These are phyloP conservation scores for Cheilosia soror DNA, from an alignment of 2,888 invertebrate species.

Conservation along the genomic window DNA sequence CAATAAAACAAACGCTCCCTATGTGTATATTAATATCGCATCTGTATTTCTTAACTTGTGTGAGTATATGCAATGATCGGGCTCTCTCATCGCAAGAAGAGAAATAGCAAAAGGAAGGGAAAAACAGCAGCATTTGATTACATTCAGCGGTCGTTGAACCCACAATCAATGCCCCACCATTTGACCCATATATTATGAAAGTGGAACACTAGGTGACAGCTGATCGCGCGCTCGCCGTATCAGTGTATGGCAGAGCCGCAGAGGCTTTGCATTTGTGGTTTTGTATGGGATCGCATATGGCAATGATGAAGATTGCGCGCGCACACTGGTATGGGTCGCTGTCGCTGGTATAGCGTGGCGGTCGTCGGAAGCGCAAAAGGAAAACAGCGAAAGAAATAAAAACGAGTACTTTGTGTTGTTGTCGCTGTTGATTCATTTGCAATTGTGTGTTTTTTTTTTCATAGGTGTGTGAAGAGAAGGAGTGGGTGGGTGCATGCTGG, in stretches of 20 bases:
- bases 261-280: slow-evolving; percentile 66
- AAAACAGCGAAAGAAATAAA: slow-evolving; percentile 41
- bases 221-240: slow-evolving; percentile 77
- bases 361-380: slow-evolving; percentile 61
- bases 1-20: slow-evolving; percentile 8
- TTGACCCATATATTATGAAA: slow-evolving; percentile 81
- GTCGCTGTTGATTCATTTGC: slow-evolving; percentile 38
- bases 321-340: slow-evolving; percentile 23
- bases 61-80: slow-evolving; percentile 13
- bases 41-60: slow-evolving; percentile 4
- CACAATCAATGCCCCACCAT: slow-evolving; percentile 79
- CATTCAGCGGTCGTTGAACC: slow-evolving; percentile 79
- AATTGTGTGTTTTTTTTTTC: slow-evolving; percentile 33
- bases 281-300: slow-evolving; percentile 29
- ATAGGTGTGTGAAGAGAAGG: neutral
- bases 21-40: neutral
- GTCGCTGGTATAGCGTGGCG: slow-evolving; percentile 26
- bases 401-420: slow-evolving; percentile 5
- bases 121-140: slow-evolving; percentile 73
- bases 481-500: slow-evolving; percentile 18
- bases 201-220: slow-evolving; percentile 82
- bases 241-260: slow-evolving; percentile 55
- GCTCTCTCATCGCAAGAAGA: slow-evolving; percentile 5
- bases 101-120: slow-evolving; percentile 53
- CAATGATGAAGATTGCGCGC: slow-evolving; percentile 38